Evolutionary conservation across 2,888 invertebrate genomes (phyloP), one percentile per base, ranked within the genome.

Genomic region (Fragum whitleyi): DNA sequence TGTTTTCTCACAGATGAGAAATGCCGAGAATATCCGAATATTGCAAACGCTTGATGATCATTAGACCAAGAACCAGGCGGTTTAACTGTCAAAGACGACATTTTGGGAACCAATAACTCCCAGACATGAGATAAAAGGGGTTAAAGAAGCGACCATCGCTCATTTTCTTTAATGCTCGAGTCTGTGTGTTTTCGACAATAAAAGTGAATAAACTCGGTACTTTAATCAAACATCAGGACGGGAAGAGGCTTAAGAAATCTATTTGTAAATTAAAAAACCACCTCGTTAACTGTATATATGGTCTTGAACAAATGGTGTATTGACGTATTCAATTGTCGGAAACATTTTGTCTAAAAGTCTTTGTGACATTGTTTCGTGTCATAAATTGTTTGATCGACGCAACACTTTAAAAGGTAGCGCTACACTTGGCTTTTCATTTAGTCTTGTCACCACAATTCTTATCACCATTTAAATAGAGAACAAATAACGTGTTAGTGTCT

Each of bases 161-260:
- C 82, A 82, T 82, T 76, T 73, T 69, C 59, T 73, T 79, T 82
- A 82, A 82, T 82, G 82, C 75, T 78, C 78, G 42, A 76, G 78
- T 78, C 79, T 82, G 82, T 82, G 78, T 72, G 76, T 79, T 82
- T 82, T 82, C 78, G 61, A 82, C 76, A 82, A 79, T 82, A 78
- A 82, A 79, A 71, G 51, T 79, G 78, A 67, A 77, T 65, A 77
- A 81, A 81, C 81, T 65, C 77, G 67, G 65, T 59, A 61, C 69
- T 81, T 76, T 74, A 65, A 65, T 65, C 65, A 74, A 59, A 74
- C 65, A 42, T 74, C 65, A 29, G 32, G 36, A 28, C 57, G n/a
- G 59, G 51, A 55, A 32, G 36, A 75, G 73, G 70, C 72, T 75
- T 65, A 62, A 71, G 68, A 75, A 79, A 77, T 78, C 76, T 79